phyloP scores from a whole-genome alignment of 92 coral and sea anemone species.

The Porites divaricata region DNA sequence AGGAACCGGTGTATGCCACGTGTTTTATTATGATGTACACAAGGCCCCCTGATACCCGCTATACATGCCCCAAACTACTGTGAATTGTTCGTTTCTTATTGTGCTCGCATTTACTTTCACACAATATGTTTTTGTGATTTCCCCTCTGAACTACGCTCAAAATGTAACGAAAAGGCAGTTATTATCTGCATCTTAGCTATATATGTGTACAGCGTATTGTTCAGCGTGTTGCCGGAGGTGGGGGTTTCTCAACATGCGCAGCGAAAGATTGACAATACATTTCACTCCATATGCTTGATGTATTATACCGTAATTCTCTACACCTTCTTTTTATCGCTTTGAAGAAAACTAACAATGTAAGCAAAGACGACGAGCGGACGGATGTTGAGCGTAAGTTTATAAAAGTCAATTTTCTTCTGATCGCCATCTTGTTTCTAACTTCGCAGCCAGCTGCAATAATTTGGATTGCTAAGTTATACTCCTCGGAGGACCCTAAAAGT shows the following conservation, averaged over 20 bases:
- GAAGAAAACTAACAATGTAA: background rate
- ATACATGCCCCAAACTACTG: background rate
- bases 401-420: constrained; percentile 37
- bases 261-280: constrained; percentile 9
- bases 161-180: constrained; percentile 38
- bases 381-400: constrained; percentile 42
- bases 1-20: constrained; percentile 17
- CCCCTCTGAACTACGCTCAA: constrained; percentile 55
- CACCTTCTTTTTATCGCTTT: constrained; percentile 25
- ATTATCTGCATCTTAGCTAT: background rate
- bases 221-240: background rate
- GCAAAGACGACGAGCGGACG: background rate
- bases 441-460: constrained; percentile 29
- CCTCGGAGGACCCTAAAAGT: background rate
- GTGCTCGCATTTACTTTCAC: constrained; percentile 39
- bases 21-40: constrained; percentile 34
- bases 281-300: constrained; percentile 17
- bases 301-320: constrained; percentile 18
- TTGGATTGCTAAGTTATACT: constrained; percentile 2
- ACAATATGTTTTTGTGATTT: constrained; percentile 39
- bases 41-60: background rate
- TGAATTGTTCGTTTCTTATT: constrained; percentile 42
- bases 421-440: constrained; percentile 23
- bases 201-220: constrained; percentile 20
- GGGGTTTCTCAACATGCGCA: background rate